These are phyloP conservation scores for Boloria selene DNA, from an alignment of 2,888 invertebrate genomes.

Conservation along the genomic window DNA sequence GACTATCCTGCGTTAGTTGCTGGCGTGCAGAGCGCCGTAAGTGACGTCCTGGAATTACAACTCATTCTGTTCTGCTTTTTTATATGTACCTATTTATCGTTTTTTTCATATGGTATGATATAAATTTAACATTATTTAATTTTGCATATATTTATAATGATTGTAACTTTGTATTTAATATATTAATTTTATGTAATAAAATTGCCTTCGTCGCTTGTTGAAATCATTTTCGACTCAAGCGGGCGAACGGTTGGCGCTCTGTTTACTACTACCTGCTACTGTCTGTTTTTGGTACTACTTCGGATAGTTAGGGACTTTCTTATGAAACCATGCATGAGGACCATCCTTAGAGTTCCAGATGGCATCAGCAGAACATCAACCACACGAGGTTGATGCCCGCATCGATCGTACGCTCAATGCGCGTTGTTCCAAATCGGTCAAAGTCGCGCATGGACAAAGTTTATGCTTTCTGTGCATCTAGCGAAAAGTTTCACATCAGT, in stretches of 20 bases:
- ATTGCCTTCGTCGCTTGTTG: neutral
- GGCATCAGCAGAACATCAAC: slow-evolving; percentile 42
- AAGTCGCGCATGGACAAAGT: slow-evolving; percentile 57
- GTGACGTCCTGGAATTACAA: slow-evolving; percentile 6
- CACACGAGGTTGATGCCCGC: slow-evolving; percentile 69
- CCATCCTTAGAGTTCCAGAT: slow-evolving; percentile 36
- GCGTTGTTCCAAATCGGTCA: slow-evolving; percentile 54
- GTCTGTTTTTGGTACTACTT: neutral
- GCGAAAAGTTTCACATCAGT: slow-evolving; percentile 63
- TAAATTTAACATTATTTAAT: neutral
- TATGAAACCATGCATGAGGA: slow-evolving; percentile 24
- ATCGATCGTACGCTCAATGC: slow-evolving; percentile 62
- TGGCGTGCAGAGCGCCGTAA: slow-evolving; percentile 11
- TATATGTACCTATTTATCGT: neutral
- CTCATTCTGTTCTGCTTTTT: neutral
- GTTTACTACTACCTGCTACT: neutral
- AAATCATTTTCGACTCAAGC: neutral
- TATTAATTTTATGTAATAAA: neutral
- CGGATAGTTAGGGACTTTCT: neutral
- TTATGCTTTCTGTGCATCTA: slow-evolving; percentile 55
- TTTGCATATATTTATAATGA: neutral
- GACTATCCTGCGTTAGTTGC: slow-evolving; percentile 16
- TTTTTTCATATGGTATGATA: neutral
- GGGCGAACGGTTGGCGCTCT: neutral
- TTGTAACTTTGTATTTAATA: neutral